Evolutionary conservation across 2,888 invertebrate species (phyloP), one percentile per base, ranked within the genome.

Genomic region (Yponomeuta sedellus): DNA sequence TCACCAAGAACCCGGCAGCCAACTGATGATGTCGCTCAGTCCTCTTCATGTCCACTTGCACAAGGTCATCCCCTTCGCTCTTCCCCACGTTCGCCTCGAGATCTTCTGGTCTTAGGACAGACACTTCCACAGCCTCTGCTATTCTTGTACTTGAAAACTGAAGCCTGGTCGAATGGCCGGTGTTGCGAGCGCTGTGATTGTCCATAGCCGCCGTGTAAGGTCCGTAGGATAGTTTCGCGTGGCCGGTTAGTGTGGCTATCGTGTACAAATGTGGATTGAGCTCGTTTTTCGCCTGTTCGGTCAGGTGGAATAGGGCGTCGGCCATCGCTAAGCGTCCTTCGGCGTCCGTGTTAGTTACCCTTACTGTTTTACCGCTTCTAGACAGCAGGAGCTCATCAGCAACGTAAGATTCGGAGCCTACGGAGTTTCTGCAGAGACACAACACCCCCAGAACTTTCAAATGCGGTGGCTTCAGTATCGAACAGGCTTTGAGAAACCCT

Each of bases 251-350:
- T 0, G 97, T 97, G 0, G 97, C 97, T 68, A 97, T 93, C 0
- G 97, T 97, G 76, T 97, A 96, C 52, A 98, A 86, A 82, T 97
- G 96, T 0, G 97, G 96, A 79, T 97, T 96, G 0, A 94, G 85
- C 66, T 95, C 94, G 65, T 92, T 92, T 1, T 92, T 75, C 16
- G 97, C 97, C 1, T 82, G 92, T 83, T 78, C 94, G 0, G 83
- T 75, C 40, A 84, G 71, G 66, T 88, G 85, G 61, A 78, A 87
- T 1, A 97, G 88, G 0, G 96, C 94, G 83, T 97, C 97, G 1
- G 96, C 95, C 97, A 97, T 97, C 0, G 96, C 96, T 91, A 97
- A 94, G 63, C 97, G 91, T 0, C 98, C 98, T 88, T 98, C 98
- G 0, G 97, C 97, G 79, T 98, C 98, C 0, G 98, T 98, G 79